A percentile compares a stretch with the other conserved stretches of the same genome.
Evolutionary conservation across 2,888 invertebrate species (phyloP).

Genomic region (Hecatera dysodea): DNA sequence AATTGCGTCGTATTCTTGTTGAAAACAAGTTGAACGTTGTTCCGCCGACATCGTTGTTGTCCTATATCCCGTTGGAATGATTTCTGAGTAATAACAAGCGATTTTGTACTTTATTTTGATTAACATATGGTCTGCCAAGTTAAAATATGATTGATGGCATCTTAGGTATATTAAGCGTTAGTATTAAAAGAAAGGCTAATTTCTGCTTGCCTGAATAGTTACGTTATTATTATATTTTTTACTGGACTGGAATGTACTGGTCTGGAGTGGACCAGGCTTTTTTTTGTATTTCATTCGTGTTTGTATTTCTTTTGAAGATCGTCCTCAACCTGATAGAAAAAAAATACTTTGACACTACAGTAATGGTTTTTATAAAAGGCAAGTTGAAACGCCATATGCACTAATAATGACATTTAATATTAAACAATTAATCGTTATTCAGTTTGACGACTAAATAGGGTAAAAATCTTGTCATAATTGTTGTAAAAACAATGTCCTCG

Average conservation of each 20-base stretch:
- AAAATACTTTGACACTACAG: neutral
- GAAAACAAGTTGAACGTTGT: conserved; percentile 64
- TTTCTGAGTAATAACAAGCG: conserved; percentile 46
- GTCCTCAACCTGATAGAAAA: neutral
- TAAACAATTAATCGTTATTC: conserved; percentile 23
- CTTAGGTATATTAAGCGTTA: conserved; percentile 38
- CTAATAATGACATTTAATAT: conserved; percentile 49
- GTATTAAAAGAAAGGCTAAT: conserved; percentile 28
- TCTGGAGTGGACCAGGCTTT: too few relatives aligned
- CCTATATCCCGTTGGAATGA: conserved; percentile 50
- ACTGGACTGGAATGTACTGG: neutral
- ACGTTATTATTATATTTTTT: neutral
- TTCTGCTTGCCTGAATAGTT: conserved; percentile 36
- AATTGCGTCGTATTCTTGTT: conserved; percentile 70
- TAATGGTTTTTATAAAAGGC: conserved; percentile 19
- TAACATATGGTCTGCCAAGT: conserved; percentile 44
- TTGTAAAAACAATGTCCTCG: conserved; percentile 63
- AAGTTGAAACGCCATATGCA: conserved; percentile 31
- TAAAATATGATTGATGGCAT: conserved; percentile 33
- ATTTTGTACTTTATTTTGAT: conserved; percentile 49
- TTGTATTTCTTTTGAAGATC: neutral
- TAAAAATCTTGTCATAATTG: conserved; percentile 53
- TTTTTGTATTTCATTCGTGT: neutral
- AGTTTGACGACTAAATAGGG: conserved; percentile 44
- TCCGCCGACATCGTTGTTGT: conserved; percentile 38